Conservation (phyloP, 2,797 vertebrate species). For the Muscicapa striata region DNA sequence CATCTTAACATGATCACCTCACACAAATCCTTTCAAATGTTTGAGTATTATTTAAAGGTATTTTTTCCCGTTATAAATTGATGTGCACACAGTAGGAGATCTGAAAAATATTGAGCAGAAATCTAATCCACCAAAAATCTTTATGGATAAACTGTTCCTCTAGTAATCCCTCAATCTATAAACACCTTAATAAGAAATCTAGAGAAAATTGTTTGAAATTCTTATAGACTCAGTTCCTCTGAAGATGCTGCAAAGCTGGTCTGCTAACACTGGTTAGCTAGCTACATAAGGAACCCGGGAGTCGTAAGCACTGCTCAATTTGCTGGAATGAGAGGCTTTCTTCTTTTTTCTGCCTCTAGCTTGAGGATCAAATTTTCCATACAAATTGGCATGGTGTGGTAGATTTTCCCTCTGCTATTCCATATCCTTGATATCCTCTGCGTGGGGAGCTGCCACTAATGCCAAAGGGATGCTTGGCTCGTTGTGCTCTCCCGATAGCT, state of each 20-base stretch:
- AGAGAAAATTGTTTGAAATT: neutral
- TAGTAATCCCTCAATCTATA: neutral
- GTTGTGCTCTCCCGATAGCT: neutral
- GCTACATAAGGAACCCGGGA: neutral
- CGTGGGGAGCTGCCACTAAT: neutral
- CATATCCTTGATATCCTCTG: neutral
- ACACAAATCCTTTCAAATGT: neutral
- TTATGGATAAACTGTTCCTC: neutral
- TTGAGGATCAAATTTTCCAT: conserved; percentile 38
- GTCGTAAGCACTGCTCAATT: neutral
- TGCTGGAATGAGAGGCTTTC: neutral
- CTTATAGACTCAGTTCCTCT: neutral
- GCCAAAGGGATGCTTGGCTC: conserved; percentile 39
- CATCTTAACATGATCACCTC: neutral
- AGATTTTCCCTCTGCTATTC: conserved; percentile 38
- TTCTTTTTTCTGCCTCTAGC: conserved; percentile 41
- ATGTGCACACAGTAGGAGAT: rapidly evolving
- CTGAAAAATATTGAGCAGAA: neutral
- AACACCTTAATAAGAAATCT: neutral
- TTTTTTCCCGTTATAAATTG: neutral
- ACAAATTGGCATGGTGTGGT: conserved; percentile 21
- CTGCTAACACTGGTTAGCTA: neutral
- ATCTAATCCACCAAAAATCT: neutral
- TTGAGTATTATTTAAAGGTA: neutral
- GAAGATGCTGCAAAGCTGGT: conserved; percentile 15